Evolutionary conservation across 92 coral and sea anemone genomes (phyloP).

Genomic region (Porites cylindrica): DNA sequence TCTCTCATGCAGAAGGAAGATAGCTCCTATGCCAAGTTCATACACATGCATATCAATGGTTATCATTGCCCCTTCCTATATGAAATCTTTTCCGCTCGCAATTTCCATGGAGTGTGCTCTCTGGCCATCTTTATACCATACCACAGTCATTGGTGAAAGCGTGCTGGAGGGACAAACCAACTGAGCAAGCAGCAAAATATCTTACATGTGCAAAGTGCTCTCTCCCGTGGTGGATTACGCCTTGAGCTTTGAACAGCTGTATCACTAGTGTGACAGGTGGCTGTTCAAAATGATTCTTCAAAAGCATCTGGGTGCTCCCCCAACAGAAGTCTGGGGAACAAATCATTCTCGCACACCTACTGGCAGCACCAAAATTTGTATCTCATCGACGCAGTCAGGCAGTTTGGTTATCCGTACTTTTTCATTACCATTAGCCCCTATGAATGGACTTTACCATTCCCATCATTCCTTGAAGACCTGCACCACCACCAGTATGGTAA

Average conservation of each 20-base stretch:
- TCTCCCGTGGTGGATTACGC: conserved; percentile 19
- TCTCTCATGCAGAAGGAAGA: no score
- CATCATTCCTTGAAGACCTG: conserved; percentile 28
- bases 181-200: conserved; percentile 6
- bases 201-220: background rate
- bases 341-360: conserved; percentile 44
- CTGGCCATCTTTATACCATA: conserved; percentile 11
- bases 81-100: no score
- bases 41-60: no score
- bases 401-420: conserved; percentile 57
- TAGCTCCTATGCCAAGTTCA: no score
- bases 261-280: conserved; percentile 59
- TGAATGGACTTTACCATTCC: conserved; percentile 76
- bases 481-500: background rate
- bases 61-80: no score
- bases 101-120: background rate
- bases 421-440: conserved; percentile 62
- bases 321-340: conserved; percentile 45
- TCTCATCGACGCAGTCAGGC: conserved; percentile 64
- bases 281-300: conserved; percentile 45
- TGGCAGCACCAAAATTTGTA: conserved; percentile 68
- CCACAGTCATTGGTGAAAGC: background rate
- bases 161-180: background rate
- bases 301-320: conserved; percentile 33
- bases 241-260: conserved; percentile 42